Evolutionary conservation across 2,888 invertebrate species (phyloP).

Genomic region (Pammene fasciana): DNA sequence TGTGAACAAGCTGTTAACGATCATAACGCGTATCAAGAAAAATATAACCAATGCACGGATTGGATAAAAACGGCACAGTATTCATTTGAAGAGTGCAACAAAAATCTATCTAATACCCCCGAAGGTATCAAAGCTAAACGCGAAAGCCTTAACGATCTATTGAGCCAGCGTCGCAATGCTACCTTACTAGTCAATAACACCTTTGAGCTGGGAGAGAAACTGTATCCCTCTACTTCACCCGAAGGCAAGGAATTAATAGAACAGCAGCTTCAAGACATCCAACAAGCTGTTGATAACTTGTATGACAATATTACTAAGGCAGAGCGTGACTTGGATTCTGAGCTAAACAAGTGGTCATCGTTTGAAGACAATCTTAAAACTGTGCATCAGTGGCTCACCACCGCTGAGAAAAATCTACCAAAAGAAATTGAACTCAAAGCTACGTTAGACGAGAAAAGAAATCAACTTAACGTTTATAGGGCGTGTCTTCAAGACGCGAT

Average conservation of each 20-base stretch:
- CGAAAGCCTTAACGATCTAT: constrained; percentile 87
- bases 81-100: constrained; percentile 87
- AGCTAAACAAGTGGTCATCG: constrained; percentile 93
- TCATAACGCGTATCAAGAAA: constrained; percentile 90
- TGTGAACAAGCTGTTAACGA: constrained; percentile 94
- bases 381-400: constrained; percentile 90
- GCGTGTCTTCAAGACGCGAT: constrained; percentile 91
- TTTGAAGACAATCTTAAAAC: constrained; percentile 93
- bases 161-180: constrained; percentile 89
- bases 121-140: constrained; percentile 88
- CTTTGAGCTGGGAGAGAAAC: constrained; percentile 93
- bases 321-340: constrained; percentile 91
- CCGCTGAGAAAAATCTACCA: constrained; percentile 89
- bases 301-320: constrained; percentile 91
- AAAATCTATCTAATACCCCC: constrained; percentile 85
- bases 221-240: constrained; percentile 92
- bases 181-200: constrained; percentile 91
- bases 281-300: constrained; percentile 90
- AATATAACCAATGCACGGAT: constrained; percentile 92
- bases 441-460: constrained; percentile 95
- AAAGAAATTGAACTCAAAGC: constrained; percentile 91
- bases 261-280: constrained; percentile 91
- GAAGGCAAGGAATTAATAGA: constrained; percentile 94
- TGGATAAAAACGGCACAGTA: constrained; percentile 90
- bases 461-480: constrained; percentile 93